Evolutionary conservation across 2,797 vertebrate species (phyloP), one percentile per base, ranked within the genome.

Genomic region (Gastrophryne carolinensis): DNA sequence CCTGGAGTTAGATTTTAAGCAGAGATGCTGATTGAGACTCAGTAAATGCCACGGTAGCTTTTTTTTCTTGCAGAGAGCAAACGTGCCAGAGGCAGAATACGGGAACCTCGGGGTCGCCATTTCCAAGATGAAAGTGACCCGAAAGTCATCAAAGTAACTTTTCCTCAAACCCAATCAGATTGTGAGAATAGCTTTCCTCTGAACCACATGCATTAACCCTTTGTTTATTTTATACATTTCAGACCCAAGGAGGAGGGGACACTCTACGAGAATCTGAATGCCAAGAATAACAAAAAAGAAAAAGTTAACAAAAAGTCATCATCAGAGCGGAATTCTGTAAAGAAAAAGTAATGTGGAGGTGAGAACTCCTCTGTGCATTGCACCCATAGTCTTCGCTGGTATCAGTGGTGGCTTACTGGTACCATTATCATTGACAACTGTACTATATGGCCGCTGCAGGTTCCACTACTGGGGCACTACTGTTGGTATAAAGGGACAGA

Each of bases 121-220:
- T 0, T 86, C 93, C 53, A 79, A 79, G 84, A 90, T 85, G 83
- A 87, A 86, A 81, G 89, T 86, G 4, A 87, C 84, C 27, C 91
- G 89, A 49, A 96, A 93, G 78, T 85, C 89, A 57, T 96, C 95
- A 78, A 97, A 92, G 97, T 98, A 89, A 95, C 93, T 75, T 50
- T 2, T 5, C 65, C 10, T 1, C 2, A 1, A 3, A 5, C 5
- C 1, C 2, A 4, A 4, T 15, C 32, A 30, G 3, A 30, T 0
- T 2, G 7, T 10, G 1, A 13, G 12, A 3, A 1, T 39, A 13
- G 23, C 29, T 12, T 2, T 5, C 3, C 5, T 1, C 1, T 3
- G 1, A 11, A 15, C 37, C 37, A 3, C 12, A 7, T 21, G 13
- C 5, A 7, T 15, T 37, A 13, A 54, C 8, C n/a, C 1, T 2